Percentiles rank a stretch among this genome's conserved stretches.
Evolutionary conservation across 64 coral and sea anemone genomes (phyloP).

Genomic region (Actinia tenebrosa): DNA sequence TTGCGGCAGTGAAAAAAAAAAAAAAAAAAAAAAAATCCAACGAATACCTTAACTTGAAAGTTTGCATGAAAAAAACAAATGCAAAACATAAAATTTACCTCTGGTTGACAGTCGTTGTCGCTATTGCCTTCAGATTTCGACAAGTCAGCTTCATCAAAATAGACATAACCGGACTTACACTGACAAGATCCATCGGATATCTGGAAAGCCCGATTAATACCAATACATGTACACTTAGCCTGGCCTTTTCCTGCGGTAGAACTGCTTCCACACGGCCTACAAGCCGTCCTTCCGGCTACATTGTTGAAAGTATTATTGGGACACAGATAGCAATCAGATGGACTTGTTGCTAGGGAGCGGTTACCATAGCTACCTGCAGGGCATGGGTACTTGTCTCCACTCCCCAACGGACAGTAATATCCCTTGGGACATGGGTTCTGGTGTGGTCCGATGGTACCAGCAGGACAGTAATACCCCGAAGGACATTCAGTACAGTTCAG

Average conservation of each 20-base stretch:
- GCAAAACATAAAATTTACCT: conserved; percentile 64
- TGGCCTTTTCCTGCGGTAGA: conserved; percentile 49
- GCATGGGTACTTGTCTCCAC: conserved; percentile 52
- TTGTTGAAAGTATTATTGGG: conserved; percentile 64
- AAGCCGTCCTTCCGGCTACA: conserved; percentile 57
- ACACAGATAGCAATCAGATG: conserved; percentile 73
- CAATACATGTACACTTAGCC: conserved; percentile 64
- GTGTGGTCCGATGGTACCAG: conserved; percentile 61
- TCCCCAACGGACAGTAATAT: conserved; percentile 63
- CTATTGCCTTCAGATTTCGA: conserved; percentile 77
- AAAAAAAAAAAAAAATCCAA: too few relatives aligned
- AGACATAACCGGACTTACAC: conserved; percentile 77
- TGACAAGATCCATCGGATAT: conserved; percentile 80
- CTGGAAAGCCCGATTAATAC: conserved; percentile 78
- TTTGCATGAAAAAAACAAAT: too few relatives aligned
- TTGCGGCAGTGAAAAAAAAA: too few relatives aligned
- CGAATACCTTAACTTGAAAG: too few relatives aligned
- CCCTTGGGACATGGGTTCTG: conserved; percentile 73
- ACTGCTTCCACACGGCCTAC: conserved; percentile 90
- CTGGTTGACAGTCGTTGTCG: conserved; percentile 76
- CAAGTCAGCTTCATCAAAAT: conserved; percentile 56
- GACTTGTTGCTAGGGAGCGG: conserved; percentile 48
- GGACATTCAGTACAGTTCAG: conserved; percentile 66
- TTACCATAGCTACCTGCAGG: conserved; percentile 78
- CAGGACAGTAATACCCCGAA: conserved; percentile 74